Evolutionary conservation across 2,888 invertebrate species (phyloP).

Genomic region (Dioctria rufipes): DNA sequence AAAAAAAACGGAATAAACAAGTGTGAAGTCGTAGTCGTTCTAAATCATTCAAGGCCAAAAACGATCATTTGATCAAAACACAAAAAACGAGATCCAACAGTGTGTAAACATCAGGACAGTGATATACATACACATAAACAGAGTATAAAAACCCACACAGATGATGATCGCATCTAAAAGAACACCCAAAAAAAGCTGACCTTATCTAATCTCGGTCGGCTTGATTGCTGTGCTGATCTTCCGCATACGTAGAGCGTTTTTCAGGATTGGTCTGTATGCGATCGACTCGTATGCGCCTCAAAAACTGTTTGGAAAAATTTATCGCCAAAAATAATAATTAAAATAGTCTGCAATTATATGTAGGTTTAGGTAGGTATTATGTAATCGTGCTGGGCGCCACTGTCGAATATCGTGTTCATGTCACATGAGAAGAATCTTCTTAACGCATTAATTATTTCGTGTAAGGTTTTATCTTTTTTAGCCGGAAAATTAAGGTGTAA

Average conservation of each 20-base stretch:
- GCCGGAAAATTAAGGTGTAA: no score
- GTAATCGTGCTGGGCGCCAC: neutral
- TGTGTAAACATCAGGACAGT: neutral
- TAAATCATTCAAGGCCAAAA: constrained; percentile 12
- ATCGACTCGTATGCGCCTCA: neutral
- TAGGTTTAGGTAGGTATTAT: neutral
- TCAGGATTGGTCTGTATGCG: neutral
- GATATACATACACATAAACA: no score
- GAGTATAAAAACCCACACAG: neutral
- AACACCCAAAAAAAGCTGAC: constrained; percentile 39
- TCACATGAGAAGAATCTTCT: no score
- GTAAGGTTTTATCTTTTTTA: no score
- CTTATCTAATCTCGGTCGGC: constrained; percentile 36
- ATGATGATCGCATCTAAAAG: constrained; percentile 26
- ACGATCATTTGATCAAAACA: neutral
- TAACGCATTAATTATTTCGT: no score
- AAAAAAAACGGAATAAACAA: neutral
- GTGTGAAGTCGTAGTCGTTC: neutral
- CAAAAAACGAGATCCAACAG: constrained; percentile 5
- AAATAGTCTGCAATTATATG: neutral
- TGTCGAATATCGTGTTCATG: neutral
- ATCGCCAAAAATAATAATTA: neutral
- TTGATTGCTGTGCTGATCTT: constrained; percentile 36
- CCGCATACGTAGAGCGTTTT: neutral
- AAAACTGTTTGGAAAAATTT: neutral